Base-by-base conservation (phyloP, 2,888 invertebrate genomes). In the Aelia acuminata region DNA sequence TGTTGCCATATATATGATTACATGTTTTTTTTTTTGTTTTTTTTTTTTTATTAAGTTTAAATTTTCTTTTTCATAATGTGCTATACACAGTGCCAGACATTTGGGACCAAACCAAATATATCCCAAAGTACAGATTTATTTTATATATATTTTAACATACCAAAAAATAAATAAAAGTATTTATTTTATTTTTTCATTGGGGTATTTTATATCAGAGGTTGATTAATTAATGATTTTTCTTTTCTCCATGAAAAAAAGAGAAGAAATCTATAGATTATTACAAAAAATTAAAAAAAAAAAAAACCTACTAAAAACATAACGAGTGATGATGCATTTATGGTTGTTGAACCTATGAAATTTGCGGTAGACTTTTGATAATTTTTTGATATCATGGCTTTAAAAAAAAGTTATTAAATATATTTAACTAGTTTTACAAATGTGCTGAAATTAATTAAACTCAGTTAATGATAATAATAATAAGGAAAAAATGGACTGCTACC, bases 181-280 rank as follows among this genome's bases (percentile, higher is more conserved):
- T 87, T 87, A 47, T 50, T 87, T 87, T 87, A 70, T 87, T 70
- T 87, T 87, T 87, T 70, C 87, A 87, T 63, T n/a, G 47, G 47
- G 57, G 57, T 87, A 57, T 87, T 87, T 87, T 87, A 43, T 87
- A 87, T 85, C 50, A 85, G 53, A 53, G 85, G 57, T 85, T 39
- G 35, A 70, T 70, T 31, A 39, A 50, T 18, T 8, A 22, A 85
- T 85, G 18, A 53, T 53, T 85, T 85, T 26, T 49, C 31, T 31
- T 50, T 50, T 47, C 80, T 43, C 43, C 80, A 43, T 80, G n/a
- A 1, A 35, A 70, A 70, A 70, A 18, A 70, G 35, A 35, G 31
- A 2, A 31, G 15, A 15, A 11, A n/a, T 43, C 80, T 43, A 43
- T 80, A 39, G n/a, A 43, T 43, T 80, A 43, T n/a, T n/a, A 80